Conservation (phyloP, 2,113 vertebrate species). For the Echinops telfairi region DNA sequence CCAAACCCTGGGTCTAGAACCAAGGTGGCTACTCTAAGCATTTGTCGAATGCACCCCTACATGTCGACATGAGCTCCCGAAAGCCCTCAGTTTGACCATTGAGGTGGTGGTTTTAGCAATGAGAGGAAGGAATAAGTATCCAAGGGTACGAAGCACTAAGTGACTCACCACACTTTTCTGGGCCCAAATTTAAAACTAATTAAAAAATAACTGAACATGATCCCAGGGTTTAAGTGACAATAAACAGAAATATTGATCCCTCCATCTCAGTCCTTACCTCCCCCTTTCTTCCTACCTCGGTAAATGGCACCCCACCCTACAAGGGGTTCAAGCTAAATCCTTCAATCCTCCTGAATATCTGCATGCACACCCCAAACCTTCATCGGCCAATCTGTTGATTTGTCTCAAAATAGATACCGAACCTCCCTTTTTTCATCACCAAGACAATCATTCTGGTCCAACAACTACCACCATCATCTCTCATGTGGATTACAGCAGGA, state of each 20-base stretch:
- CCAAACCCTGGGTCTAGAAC: not conserved
- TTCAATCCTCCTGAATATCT: not conserved
- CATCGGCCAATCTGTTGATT: not conserved
- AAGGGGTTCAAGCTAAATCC: not conserved
- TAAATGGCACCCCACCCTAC: not conserved
- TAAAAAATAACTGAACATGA: no score
- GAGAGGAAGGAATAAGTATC: not conserved
- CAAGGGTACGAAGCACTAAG: slow-evolving; percentile 26
- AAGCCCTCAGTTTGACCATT: not conserved
- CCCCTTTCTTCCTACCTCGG: slow-evolving; percentile 7
- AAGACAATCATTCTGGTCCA: not conserved
- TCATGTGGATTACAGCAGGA: not conserved
- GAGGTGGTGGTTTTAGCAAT: not conserved
- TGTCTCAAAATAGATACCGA: not conserved
- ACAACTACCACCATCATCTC: not conserved
- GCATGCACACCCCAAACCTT: not conserved
- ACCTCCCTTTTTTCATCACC: not conserved
- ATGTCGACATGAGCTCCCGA: not conserved
- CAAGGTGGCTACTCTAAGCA: not conserved
- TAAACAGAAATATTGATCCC: slow-evolving; percentile 48
- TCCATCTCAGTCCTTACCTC: slow-evolving; percentile 13
- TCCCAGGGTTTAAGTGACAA: slow-evolving; percentile 57
- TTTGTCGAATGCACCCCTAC: not conserved
- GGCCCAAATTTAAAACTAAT: no score
- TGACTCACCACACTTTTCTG: slow-evolving; percentile 47